Base-by-base conservation (phyloP, 2,113 vertebrate species). In the Myiozetetes cayanensis region DNA sequence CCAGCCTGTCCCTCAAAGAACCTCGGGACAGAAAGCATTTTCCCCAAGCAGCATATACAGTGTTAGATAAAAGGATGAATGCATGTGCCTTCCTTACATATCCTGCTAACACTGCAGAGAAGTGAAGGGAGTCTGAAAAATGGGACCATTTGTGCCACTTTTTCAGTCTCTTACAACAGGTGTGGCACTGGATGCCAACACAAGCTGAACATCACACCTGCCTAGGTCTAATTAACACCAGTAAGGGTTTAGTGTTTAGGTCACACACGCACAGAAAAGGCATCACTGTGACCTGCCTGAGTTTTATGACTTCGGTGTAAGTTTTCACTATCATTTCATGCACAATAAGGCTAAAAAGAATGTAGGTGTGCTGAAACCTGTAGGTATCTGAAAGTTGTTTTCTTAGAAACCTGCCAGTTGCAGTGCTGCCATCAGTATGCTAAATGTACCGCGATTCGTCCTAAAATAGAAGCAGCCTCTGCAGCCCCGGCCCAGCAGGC, bases 381-480 rank as follows among this genome's bases (percentile, higher is more conserved):
- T 27, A 76, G 49, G 37, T 25, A 85, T 72, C 39, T 63, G 41
- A 76, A 88, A 62, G 43, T 0, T 1, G 37, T 74, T 88, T 92
- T 84, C 61, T 49, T 90, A 43, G 50, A 70, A 76, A 86, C 96
- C 71, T 91, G 63, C 75, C 27, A 62, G 65, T 66, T 73, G 46
- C 63, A 66, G 53, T 10, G 44, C 80, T 94, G 74, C 75, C 77
- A 81, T 79, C 58, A 78, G 79, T 58, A 85, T 93, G 78, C 81
- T 80, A 92, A 86, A 73, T 28, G 33, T 75, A 56, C 61, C 6
- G 4, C n/a, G n/a, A 11, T 16, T 61, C 65, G 66, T 59, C 94
- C 50, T 81, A 88, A 94, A 96, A 96, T 73, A 97, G 95, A 67
- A 92, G 78, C 74, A 81, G 85, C 56, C 77, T 52, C 86, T 66